Conservation (phyloP, 2,113 vertebrate genomes). For the Alethe diademata region DNA sequence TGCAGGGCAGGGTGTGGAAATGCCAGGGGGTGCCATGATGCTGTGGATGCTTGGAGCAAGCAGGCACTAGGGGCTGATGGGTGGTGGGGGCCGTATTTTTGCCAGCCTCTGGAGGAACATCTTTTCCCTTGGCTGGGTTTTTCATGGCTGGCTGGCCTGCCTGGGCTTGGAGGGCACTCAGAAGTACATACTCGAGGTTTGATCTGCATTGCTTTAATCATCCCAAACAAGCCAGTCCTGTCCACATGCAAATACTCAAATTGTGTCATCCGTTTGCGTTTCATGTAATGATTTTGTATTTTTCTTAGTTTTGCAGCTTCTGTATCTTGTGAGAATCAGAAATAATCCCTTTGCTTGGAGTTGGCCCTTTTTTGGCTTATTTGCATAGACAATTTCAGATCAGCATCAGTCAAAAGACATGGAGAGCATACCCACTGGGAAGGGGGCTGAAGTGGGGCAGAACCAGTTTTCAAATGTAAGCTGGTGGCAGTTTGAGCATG, state of each 20-base stretch:
- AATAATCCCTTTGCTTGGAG: background rate
- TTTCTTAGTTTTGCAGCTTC: background rate
- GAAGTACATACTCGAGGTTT: background rate
- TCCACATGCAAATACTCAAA: background rate
- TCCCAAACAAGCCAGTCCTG: background rate
- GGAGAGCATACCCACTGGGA: background rate
- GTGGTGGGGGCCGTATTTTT: background rate
- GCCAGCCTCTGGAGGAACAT: background rate
- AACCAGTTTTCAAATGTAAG: background rate
- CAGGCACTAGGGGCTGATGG: background rate
- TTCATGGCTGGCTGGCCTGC: background rate
- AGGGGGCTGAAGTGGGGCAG: background rate
- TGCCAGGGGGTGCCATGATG: background rate
- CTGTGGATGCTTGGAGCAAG: background rate
- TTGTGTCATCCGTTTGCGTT: background rate
- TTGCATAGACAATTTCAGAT: background rate
- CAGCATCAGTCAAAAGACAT: background rate
- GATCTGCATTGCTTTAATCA: conserved; percentile 10
- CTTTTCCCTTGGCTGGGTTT: background rate
- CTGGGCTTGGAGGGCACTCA: background rate
- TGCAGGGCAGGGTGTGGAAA: background rate
- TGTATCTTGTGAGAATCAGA: background rate
- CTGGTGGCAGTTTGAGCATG: background rate
- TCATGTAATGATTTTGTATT: background rate
- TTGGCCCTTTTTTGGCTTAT: background rate